phyloP scores from a whole-genome alignment of 1,140 invertebrate genomes.

The Brachionus koreanus region DNA sequence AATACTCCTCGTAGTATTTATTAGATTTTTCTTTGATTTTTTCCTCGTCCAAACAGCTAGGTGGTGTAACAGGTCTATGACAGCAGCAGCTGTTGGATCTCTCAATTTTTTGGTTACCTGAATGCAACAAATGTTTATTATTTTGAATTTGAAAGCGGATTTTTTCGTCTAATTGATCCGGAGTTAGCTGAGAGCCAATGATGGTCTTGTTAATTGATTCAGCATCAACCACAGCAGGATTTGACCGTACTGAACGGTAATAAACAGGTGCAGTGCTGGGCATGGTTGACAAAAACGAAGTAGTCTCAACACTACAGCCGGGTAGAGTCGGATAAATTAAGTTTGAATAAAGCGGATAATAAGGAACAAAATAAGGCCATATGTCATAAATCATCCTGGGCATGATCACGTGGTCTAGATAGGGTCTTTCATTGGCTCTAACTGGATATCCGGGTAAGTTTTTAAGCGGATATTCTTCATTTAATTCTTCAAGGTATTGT shows the following conservation, averaged over 20 bases:
- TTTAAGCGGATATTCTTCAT: neutral
- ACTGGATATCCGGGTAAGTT: neutral
- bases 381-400: slow-evolving; percentile 35
- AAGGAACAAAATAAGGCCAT: slow-evolving; percentile 42
- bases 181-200: slow-evolving; percentile 2
- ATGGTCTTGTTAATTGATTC: slow-evolving; percentile 20
- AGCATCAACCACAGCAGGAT: neutral
- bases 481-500: neutral
- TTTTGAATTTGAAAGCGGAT: neutral
- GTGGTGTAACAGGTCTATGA: neutral
- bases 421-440: neutral
- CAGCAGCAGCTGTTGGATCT: neutral
- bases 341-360: neutral
- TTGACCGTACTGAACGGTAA: neutral
- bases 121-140: neutral
- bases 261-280: neutral
- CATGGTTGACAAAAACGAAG: neutral
- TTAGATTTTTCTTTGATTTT: neutral
- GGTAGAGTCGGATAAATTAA: neutral
- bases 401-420: neutral
- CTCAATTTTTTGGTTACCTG: neutral
- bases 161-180: slow-evolving; percentile 12
- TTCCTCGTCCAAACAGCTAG: neutral
- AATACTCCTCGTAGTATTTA: slow-evolving; percentile 5
- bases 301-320: neutral